Conservation (phyloP, 2,797 vertebrate genomes). For the Urosaurus nigricauda region DNA sequence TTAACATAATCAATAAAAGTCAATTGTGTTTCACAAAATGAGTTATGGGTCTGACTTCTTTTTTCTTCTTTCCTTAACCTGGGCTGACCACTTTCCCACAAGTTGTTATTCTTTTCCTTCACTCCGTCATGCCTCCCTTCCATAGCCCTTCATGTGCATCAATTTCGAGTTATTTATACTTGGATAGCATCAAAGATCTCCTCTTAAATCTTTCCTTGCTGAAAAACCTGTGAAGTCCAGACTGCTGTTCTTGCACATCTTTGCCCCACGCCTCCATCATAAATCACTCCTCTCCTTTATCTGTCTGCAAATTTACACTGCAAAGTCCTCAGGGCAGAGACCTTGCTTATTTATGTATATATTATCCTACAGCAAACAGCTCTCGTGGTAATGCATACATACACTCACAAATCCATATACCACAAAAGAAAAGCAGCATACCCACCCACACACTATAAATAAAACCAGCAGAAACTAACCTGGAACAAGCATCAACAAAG, state of each 20-base stretch:
- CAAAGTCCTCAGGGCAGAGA: background rate
- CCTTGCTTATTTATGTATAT: background rate
- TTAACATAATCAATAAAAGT: no score
- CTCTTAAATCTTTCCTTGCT: background rate
- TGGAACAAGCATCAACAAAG: background rate
- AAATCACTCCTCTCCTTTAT: background rate
- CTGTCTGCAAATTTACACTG: background rate
- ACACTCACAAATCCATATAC: background rate
- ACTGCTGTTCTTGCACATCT: background rate
- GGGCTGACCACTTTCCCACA: no score
- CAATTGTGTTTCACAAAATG: no score
- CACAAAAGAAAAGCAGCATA: background rate
- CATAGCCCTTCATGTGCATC: background rate
- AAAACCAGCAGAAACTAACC: background rate
- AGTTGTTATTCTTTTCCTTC: background rate
- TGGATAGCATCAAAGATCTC: background rate
- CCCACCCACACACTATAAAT: background rate
- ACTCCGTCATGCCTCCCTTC: background rate
- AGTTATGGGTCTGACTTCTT: no score
- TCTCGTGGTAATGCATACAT: background rate
- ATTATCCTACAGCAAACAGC: no score
- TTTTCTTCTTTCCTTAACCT: no score
- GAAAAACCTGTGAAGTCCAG: background rate
- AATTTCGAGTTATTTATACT: no score
- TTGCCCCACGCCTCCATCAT: no score